Base-by-base conservation (phyloP, 2,888 invertebrate genomes). In the Spodoptera exigua region DNA sequence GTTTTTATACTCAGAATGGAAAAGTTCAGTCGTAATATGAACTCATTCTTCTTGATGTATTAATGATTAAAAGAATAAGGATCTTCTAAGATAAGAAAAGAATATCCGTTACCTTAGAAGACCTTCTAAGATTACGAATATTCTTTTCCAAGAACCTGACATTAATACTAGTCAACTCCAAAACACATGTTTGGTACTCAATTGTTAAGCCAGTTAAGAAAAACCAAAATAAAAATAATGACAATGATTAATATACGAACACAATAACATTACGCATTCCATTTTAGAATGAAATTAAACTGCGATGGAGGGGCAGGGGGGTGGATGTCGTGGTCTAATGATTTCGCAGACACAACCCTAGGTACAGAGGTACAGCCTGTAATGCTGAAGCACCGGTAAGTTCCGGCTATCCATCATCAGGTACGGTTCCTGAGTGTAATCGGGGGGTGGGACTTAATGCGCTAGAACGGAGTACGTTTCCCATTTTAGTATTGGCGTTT, bases 341-440 rank as follows among this genome's bases (percentile, higher is more conserved):
- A 61, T 60, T 72, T 55, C 37, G 9, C 43, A 48, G 54, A 14
- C 54, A 14, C 54, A 70, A 13, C 73, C 70, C 74, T 73, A 72
- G 61, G 53, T 54, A 57, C 37, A 78, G 67, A 72, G 61, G 53
- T 54, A 57, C 37, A 78, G 67, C 60, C 70, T 66, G 64, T 64
- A 70, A 59, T 73, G 70, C 59, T 64, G 60, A 66, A 68, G 66
- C 74, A 76, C 70, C 70, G 78, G 77, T 69, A 70, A 79, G 78
- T 85, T 89, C 89, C 89, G 89, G 89, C 79, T 83, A 89, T 90
- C 88, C 88, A 90, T 90, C 90, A 90, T 86, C 74, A 27, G 76
- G 73, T 76, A 78, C 78, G 74, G 86, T 88, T 89, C 88, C 88
- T 87, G 89, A 81, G 80, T 76, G 82, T 86, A 89, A 89, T 86